phyloP scores from a whole-genome alignment of 1,140 invertebrate species.

The Nephotettix cincticeps region DNA sequence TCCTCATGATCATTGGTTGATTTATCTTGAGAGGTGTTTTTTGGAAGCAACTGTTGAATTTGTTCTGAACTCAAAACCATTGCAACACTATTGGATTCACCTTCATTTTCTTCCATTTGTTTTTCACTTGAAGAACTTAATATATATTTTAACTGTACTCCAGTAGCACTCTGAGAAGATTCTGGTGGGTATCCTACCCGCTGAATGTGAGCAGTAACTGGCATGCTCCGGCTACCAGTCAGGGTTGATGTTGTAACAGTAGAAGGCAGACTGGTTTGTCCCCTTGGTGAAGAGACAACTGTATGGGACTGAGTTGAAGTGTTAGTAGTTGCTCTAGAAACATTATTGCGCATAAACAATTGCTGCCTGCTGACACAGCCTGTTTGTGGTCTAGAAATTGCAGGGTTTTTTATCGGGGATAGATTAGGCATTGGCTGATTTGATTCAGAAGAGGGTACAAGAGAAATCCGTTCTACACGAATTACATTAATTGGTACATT shows the following conservation, averaged over 20 bases:
- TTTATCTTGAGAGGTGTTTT: neutral
- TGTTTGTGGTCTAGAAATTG: neutral
- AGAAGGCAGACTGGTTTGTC: neutral
- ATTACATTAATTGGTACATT: slow-evolving; percentile 12
- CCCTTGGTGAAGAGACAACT: neutral
- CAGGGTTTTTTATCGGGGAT: slow-evolving; percentile 7
- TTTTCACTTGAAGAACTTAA: slow-evolving; percentile 10
- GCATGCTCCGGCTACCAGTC: slow-evolving; percentile 27
- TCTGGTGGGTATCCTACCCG: slow-evolving; percentile 47
- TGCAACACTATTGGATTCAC: neutral
- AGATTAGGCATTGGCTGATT: slow-evolving; percentile 1
- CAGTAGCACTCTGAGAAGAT: neutral
- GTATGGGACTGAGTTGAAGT: neutral
- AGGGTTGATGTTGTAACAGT: slow-evolving; percentile 19
- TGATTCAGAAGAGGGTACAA: neutral
- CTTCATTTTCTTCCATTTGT: slow-evolving; percentile 16
- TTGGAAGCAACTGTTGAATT: slow-evolving; percentile 22
- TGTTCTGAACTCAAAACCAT: slow-evolving; percentile 11
- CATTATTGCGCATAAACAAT: neutral
- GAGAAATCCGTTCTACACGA: neutral
- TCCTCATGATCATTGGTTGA: slow-evolving; percentile 23
- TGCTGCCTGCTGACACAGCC: neutral
- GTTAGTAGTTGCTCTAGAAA: neutral
- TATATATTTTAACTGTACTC: neutral
- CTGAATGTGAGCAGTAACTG: slow-evolving; percentile 49